These are phyloP conservation scores for Hapalemur alaotrensis DNA, from an alignment of 2,797 vertebrate species.

Conservation along the genomic window DNA sequence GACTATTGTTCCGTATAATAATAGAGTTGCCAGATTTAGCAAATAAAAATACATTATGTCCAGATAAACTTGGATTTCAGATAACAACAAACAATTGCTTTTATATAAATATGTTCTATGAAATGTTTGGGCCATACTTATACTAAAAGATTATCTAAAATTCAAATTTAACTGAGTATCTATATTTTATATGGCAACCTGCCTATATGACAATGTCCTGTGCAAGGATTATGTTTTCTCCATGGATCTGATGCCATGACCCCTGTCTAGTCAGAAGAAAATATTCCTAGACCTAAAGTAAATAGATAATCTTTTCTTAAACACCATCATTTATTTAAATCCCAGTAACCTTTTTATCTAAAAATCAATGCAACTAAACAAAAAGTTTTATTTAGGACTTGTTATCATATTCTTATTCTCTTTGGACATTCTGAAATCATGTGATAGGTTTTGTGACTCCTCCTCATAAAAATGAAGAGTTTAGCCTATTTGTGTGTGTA, in stretches of 20 bases:
- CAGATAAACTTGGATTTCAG: not conserved
- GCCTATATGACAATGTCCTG: not conserved
- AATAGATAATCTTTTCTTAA: constrained; percentile 16
- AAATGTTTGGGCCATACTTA: not conserved
- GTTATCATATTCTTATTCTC: not conserved
- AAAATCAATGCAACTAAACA: not conserved
- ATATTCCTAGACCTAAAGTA: not conserved
- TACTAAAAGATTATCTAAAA: not conserved
- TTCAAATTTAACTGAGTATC: not conserved
- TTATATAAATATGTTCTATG: not conserved
- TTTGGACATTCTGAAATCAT: not conserved
- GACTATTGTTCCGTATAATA: not conserved
- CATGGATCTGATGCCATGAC: not conserved
- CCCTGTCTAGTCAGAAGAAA: not conserved
- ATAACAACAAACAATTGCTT: not conserved
- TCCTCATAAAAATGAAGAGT: not conserved
- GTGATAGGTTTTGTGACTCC: not conserved
- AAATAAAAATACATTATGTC: not conserved
- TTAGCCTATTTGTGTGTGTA: not conserved
- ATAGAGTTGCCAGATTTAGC: not conserved
- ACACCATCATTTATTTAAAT: not conserved
- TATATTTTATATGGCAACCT: not conserved
- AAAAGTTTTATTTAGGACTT: not conserved
- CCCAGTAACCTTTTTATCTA: not conserved
- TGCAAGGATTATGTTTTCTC: not conserved